These are phyloP conservation scores for Peromyscus maniculatus DNA, from an alignment of 2,113 vertebrate genomes.

Conservation along the genomic window DNA sequence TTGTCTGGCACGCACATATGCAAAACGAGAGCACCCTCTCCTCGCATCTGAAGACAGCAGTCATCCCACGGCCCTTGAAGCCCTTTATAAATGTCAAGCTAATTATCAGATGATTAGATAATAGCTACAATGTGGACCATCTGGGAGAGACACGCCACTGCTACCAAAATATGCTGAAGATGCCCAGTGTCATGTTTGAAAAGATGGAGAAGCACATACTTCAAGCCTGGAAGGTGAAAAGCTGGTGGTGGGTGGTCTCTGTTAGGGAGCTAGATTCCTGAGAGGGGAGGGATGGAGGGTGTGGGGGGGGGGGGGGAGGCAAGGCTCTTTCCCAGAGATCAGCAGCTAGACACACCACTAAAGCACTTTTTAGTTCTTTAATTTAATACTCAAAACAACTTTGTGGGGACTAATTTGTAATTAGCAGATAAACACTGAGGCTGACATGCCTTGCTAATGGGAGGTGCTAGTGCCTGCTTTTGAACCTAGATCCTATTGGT, in stretches of 20 bases:
- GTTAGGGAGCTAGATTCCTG: neutral
- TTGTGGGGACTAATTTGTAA: neutral
- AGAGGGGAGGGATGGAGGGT: neutral
- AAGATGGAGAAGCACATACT: neutral
- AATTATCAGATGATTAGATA: conserved; percentile 70
- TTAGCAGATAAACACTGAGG: neutral
- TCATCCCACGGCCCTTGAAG: neutral
- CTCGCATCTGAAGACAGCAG: conserved; percentile 26
- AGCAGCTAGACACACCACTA: neutral
- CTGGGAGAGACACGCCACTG: neutral
- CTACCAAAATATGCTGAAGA: neutral
- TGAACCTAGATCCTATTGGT: neutral
- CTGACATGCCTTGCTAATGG: too few species aligned
- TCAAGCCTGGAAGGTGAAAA: neutral
- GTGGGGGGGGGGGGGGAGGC: neutral
- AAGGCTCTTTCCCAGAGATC: neutral
- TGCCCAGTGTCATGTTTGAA: conserved; percentile 10
- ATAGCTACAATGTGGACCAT: conserved; percentile 34
- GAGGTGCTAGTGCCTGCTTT: neutral
- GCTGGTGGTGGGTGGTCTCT: neutral
- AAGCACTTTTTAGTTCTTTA: neutral
- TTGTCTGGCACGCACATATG: neutral
- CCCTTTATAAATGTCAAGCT: conserved; percentile 71
- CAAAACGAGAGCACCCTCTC: neutral
- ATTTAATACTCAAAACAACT: neutral